A percentile compares a stretch with the other conserved stretches of the same genome.
These are phyloP conservation scores for Papilio gigon DNA, from an alignment of 2,888 invertebrate species.

Conservation along the genomic window DNA sequence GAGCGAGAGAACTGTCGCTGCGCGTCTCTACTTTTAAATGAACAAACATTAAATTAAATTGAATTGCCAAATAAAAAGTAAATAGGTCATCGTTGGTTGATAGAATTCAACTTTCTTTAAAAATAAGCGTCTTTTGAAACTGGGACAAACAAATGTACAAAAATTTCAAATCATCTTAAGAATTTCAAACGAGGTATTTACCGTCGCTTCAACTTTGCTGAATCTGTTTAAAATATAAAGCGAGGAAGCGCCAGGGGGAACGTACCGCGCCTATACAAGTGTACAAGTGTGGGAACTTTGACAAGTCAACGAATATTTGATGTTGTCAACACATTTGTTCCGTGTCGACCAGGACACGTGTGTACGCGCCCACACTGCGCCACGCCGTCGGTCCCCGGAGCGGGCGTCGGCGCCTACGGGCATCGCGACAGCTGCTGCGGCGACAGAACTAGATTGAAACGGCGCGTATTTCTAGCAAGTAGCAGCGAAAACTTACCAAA, in stretches of 20 bases:
- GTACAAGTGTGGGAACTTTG: not conserved
- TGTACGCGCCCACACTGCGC: not conserved
- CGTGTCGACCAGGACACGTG: not conserved
- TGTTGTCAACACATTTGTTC: not conserved
- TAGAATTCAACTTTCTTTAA: slow-evolving; percentile 2
- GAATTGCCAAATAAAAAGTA: not conserved
- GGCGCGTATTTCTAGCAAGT: too few relatives aligned
- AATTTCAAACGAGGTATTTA: slow-evolving; percentile 13
- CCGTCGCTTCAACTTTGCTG: not conserved
- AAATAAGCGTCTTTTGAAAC: slow-evolving; percentile 1
- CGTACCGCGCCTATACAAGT: too few relatives aligned
- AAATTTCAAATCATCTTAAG: slow-evolving; percentile 13
- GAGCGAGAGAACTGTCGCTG: not conserved
- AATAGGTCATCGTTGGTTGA: not conserved
- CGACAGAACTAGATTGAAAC: too few relatives aligned
- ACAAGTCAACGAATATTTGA: slow-evolving; percentile 16
- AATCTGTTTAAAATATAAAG: slow-evolving; percentile 15
- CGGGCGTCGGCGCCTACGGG: too few relatives aligned
- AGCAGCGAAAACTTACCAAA: too few relatives aligned
- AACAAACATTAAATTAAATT: not conserved
- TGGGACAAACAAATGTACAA: slow-evolving; percentile 1
- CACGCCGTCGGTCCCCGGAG: too few relatives aligned
- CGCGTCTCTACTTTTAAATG: too few relatives aligned
- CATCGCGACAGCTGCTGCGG: too few relatives aligned
- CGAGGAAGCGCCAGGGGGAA: not conserved